These are phyloP conservation scores for Spodoptera picta DNA, from an alignment of 2,888 invertebrate genomes.

Conservation along the genomic window DNA sequence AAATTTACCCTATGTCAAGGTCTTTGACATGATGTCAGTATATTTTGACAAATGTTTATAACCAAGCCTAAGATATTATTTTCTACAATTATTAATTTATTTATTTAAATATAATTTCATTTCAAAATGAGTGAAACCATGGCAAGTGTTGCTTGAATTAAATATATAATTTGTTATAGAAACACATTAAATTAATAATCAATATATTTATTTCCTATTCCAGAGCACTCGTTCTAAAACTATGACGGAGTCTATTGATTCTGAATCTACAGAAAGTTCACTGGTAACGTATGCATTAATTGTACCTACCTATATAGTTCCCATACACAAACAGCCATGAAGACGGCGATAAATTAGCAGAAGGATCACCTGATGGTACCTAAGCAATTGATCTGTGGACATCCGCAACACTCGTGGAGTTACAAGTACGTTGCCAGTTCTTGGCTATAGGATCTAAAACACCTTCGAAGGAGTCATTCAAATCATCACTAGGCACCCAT, in stretches of 20 bases:
- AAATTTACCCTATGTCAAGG: background rate
- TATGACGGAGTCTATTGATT: slow-evolving; percentile 61
- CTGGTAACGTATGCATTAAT: slow-evolving; percentile 56
- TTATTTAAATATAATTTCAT: slow-evolving; percentile 42
- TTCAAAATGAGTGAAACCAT: slow-evolving; percentile 74
- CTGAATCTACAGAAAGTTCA: slow-evolving; percentile 70
- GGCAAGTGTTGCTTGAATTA: slow-evolving; percentile 60
- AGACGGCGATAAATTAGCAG: no score
- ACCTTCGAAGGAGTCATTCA: background rate
- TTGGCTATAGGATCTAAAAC: no score
- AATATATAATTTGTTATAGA: background rate
- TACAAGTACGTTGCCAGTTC: no score
- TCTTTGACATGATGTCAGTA: background rate
- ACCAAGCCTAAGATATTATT: slow-evolving; percentile 30
- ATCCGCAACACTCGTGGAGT: no score
- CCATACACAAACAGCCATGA: no score
- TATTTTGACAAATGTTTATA: slow-evolving; percentile 41
- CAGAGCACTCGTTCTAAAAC: slow-evolving; percentile 77
- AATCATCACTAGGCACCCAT: background rate
- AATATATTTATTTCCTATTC: slow-evolving; percentile 40
- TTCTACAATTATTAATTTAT: slow-evolving; percentile 43
- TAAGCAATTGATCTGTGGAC: no score
- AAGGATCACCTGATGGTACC: no score
- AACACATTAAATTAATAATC: no score
- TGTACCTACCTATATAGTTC: no score